Evolutionary conservation across 2,888 invertebrate genomes (phyloP).

Genomic region (Amphipyra berbera): DNA sequence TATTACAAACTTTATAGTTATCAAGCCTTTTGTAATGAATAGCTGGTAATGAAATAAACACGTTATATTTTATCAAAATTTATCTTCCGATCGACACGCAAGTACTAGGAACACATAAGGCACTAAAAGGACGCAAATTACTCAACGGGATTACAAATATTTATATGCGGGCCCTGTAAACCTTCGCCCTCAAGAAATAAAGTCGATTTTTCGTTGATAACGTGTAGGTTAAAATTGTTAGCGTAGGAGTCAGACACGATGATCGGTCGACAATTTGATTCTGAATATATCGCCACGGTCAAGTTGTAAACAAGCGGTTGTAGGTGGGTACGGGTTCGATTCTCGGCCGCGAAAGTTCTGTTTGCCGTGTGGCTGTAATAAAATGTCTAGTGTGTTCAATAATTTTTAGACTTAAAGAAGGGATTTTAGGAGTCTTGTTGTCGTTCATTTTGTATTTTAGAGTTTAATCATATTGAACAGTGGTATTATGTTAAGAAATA

Average conservation of each 20-base stretch:
- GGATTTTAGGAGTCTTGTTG: slow-evolving; percentile 42
- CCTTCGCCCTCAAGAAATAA: slow-evolving; percentile 50
- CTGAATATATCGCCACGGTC: slow-evolving; percentile 81
- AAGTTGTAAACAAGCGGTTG: slow-evolving; percentile 81
- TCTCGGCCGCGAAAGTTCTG: slow-evolving; percentile 74
- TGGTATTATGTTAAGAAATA: neutral
- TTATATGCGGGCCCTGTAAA: slow-evolving; percentile 23
- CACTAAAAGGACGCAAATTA: slow-evolving; percentile 82
- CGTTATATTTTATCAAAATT: slow-evolving; percentile 66
- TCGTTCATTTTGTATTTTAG: slow-evolving; percentile 50
- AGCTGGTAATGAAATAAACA: slow-evolving; percentile 49
- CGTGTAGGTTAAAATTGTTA: slow-evolving; percentile 48
- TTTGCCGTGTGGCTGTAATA: slow-evolving; percentile 74
- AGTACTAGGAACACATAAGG: slow-evolving; percentile 77
- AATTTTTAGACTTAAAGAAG: slow-evolving; percentile 63
- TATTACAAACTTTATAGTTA: slow-evolving; percentile 1
- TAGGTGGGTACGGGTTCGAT: slow-evolving; percentile 81
- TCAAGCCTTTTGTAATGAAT: slow-evolving; percentile 24
- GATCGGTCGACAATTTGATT: slow-evolving; percentile 86
- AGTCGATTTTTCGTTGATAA: slow-evolving; percentile 55
- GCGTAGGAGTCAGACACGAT: slow-evolving; percentile 84
- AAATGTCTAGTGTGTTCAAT: slow-evolving; percentile 64
- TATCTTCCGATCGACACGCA: slow-evolving; percentile 62
- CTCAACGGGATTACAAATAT: slow-evolving; percentile 59
- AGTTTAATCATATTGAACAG: slow-evolving; percentile 45